Conservation (phyloP, 2,888 invertebrate species). For the Pammene aurita region DNA sequence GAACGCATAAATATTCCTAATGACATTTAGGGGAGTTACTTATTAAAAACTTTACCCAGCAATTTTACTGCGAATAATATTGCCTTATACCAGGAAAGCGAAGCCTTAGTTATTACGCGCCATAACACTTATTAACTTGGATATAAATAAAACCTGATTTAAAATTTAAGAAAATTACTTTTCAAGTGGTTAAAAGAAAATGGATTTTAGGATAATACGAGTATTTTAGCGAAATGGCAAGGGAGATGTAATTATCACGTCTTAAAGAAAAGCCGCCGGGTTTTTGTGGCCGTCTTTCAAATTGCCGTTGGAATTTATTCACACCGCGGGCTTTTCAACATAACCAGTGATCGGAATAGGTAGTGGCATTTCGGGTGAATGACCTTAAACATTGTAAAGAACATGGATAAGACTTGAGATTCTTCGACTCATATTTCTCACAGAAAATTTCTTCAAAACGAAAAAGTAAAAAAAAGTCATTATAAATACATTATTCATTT, state of each 20-base stretch:
- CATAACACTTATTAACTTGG: neutral
- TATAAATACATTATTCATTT: too few relatives aligned
- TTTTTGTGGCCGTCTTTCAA: conserved; percentile 8
- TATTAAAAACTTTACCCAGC: too few relatives aligned
- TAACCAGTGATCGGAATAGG: too few relatives aligned
- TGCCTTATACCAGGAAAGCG: neutral
- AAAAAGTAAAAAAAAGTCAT: too few relatives aligned
- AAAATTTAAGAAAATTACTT: neutral
- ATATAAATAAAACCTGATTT: neutral
- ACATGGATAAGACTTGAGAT: too few relatives aligned
- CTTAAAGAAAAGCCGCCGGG: conserved; percentile 10
- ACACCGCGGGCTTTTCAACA: neutral
- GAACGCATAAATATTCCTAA: too few relatives aligned
- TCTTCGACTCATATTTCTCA: too few relatives aligned
- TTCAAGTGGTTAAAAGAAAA: conserved; percentile 9
- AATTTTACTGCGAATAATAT: too few relatives aligned
- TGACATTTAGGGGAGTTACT: too few relatives aligned
- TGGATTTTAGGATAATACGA: conserved; percentile 6
- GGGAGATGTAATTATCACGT: conserved; percentile 15
- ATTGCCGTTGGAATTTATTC: neutral
- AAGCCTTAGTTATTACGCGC: neutral
- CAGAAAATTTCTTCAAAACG: too few relatives aligned
- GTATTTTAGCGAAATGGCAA: neutral
- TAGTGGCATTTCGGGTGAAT: too few relatives aligned
- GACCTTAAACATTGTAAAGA: too few relatives aligned